phyloP scores from a whole-genome alignment of 2,113 vertebrate species.

The Syngnathoides biaculeatus region DNA sequence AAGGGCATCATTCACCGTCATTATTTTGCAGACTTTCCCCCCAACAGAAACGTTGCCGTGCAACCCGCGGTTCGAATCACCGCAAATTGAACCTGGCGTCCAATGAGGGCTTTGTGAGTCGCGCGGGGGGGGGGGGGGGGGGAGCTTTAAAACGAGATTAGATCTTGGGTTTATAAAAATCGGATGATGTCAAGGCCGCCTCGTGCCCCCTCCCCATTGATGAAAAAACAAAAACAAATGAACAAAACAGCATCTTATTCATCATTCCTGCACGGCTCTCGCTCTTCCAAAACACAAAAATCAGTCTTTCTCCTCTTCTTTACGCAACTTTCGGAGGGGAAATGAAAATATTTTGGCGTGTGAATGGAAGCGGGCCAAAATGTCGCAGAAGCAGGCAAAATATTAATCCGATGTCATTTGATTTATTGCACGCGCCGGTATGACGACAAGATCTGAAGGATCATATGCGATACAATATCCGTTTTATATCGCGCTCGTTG shows the following conservation, averaged over 20 bases:
- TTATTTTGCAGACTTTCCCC: neutral
- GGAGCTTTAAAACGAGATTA: conserved; percentile 35
- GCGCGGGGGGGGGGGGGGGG: conserved; percentile 8
- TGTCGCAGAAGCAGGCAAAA: neutral
- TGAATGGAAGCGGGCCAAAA: neutral
- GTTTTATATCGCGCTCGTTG: too few relatives aligned
- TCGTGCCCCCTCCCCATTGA: conserved; percentile 10
- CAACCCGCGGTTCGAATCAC: conserved; percentile 1
- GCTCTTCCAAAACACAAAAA: neutral
- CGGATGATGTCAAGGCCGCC: conserved; percentile 14
- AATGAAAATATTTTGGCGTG: neutral
- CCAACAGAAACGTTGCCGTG: conserved; percentile 10
- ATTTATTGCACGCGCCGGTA: too few relatives aligned
- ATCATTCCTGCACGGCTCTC: conserved; percentile 7
- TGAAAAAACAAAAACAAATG: too few relatives aligned
- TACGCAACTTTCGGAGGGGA: neutral
- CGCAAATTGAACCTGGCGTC: conserved; percentile 14
- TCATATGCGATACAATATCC: too few relatives aligned
- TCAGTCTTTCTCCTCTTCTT: neutral
- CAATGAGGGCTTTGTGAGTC: neutral
- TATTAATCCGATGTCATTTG: too few relatives aligned
- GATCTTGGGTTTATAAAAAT: conserved; percentile 18
- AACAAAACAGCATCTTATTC: conserved; percentile 8
- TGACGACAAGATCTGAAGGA: too few relatives aligned
- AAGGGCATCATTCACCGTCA: neutral